Base-by-base conservation (phyloP, 2,113 vertebrate species). In the Ahaetulla prasina region DNA sequence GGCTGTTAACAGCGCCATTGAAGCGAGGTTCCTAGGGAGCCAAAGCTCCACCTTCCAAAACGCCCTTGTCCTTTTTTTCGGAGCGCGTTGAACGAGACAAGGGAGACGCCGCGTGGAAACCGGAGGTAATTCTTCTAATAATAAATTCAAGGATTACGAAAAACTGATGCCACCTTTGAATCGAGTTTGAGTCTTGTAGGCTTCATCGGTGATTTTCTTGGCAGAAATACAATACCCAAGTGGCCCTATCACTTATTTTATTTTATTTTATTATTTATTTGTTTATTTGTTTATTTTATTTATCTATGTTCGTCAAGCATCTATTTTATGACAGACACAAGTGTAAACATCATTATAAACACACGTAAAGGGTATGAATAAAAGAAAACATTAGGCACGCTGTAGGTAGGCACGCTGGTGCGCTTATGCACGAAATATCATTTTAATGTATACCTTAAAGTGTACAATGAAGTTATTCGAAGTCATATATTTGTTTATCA, bases 51-150 rank as follows among this genome's bases (percentile, higher is more conserved):
- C 55, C 55, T 43, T 86, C 35, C 43, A 4, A 8, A 88, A 22
- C 22, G 49, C 86, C 2, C 8, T n/a, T 2, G 2, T 23, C 23
- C n/a, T 12, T 8, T 60, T 55, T 22, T 57, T 60, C 11, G 8
- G 6, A 45, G 47, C 53, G 25, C 54, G 43, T 22, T 35, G 91
- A 91, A 11, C 27, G 4, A 20, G 85, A 2, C 63, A 39, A 89
- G 92, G 87, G 91, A 23, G 87, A 89, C 91, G 39, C 87, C 91
- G 7, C 22, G 39, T 85, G 91, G 91, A 84, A 92, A 18, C 11
- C 0, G 10, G 16, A 7, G 39, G 74, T 22, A 80, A 22, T 80
- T 80, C 35, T 80, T 18, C 74, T 43, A 9, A n/a, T n/a, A 80
- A 80, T 35, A 39, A 80, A 35, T 80, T 68, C 63, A 68, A n/a